phyloP scores from a whole-genome alignment of 1,140 invertebrate genomes.

The Philotrypesis tridentata region DNA sequence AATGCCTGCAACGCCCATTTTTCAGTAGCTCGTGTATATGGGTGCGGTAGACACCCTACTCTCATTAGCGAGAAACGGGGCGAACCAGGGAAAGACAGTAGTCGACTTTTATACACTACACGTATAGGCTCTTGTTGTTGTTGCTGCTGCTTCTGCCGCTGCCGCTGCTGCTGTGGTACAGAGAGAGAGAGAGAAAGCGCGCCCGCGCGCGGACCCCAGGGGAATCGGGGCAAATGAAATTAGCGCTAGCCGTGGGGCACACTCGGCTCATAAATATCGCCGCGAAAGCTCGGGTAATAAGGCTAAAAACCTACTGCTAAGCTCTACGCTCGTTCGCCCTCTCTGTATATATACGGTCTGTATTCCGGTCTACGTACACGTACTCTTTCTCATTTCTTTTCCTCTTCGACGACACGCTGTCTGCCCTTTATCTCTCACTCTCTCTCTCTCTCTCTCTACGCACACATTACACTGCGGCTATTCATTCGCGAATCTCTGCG shows the following conservation, averaged over 20 bases:
- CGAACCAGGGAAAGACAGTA: slow-evolving; percentile 2
- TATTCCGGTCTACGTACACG: too few species aligned
- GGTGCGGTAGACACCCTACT: slow-evolving; percentile 11
- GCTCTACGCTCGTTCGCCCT: background rate
- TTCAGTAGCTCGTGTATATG: background rate
- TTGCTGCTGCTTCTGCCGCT: too few species aligned
- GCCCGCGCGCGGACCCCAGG: slow-evolving; percentile 26
- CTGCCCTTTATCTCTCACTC: too few species aligned
- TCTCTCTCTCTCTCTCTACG: too few species aligned
- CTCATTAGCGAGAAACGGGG: slow-evolving; percentile 25
- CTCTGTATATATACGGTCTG: background rate
- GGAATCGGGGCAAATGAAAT: slow-evolving; percentile 39
- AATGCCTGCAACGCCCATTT: background rate
- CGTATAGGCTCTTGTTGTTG: background rate
- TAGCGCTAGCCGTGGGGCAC: background rate
- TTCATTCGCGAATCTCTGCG: background rate
- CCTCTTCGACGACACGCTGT: too few species aligned
- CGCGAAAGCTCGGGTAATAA: slow-evolving; percentile 36
- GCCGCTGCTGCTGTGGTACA: too few species aligned
- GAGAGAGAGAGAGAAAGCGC: too few species aligned
- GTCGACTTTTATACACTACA: too few species aligned
- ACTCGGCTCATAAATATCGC: slow-evolving; percentile 13
- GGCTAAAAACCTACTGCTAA: slow-evolving; percentile 37
- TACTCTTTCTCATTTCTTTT: too few species aligned
- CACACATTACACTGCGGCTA: too few species aligned